Evolutionary conservation across 2,888 invertebrate species (phyloP).

Genomic region (Tryphoninae sp.): DNA sequence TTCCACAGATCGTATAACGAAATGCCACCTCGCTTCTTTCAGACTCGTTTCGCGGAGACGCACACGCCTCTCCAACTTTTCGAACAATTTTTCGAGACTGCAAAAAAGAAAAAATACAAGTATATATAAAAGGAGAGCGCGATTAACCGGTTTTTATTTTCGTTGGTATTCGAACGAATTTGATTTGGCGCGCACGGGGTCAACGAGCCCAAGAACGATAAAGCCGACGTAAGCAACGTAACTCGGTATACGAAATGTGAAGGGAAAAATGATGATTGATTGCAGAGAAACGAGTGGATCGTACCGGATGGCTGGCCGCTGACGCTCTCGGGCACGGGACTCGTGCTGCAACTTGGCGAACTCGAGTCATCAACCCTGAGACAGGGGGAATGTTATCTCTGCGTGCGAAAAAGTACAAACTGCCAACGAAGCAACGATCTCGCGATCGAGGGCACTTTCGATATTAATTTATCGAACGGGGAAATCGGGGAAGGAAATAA

Average conservation of each 20-base stretch:
- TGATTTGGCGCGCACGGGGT: neutral
- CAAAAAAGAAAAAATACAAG: neutral
- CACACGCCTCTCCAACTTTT: neutral
- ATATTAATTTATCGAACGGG: conserved; percentile 52
- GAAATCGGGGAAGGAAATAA: conserved; percentile 65
- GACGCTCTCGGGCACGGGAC: conserved; percentile 84
- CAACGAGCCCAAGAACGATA: neutral
- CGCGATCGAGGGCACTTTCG: conserved; percentile 54
- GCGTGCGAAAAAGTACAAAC: conserved; percentile 81
- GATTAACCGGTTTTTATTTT: conserved; percentile 8
- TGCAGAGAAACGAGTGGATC: conserved; percentile 83
- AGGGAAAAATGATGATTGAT: conserved; percentile 56
- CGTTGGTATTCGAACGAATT: neutral
- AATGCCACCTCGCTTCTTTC: too few relatives aligned
- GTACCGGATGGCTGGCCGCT: conserved; percentile 87
- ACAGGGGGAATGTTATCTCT: conserved; percentile 86
- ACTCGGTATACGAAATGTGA: conserved; percentile 39
- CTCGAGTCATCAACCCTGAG: conserved; percentile 85
- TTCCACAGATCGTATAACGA: conserved; percentile 59
- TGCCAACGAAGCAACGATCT: conserved; percentile 61
- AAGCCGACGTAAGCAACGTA: neutral
- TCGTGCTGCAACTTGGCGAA: conserved; percentile 86
- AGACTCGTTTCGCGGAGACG: too few relatives aligned
- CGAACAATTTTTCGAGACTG: neutral
- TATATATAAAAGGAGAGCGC: conserved; percentile 23